Evolutionary conservation across 2,797 vertebrate species (phyloP).

Genomic region (Sylvilagus floridanus): DNA sequence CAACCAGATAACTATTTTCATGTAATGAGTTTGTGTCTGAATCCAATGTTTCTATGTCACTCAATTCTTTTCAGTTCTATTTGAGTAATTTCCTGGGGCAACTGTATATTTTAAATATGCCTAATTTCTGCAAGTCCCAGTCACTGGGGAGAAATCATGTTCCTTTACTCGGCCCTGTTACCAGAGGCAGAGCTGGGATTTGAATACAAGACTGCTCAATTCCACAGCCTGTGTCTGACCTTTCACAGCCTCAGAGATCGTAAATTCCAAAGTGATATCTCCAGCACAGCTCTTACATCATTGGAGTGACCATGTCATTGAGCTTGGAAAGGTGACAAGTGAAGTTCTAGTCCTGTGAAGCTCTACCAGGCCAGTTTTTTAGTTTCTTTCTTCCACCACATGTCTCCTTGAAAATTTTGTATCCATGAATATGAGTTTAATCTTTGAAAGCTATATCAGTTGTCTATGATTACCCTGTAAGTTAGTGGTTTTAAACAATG

Average conservation of each 20-base stretch:
- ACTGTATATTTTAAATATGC: neutral
- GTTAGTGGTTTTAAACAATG: neutral
- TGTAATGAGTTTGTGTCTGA: neutral
- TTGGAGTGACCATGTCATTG: neutral
- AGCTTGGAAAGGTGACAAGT: neutral
- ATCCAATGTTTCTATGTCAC: neutral
- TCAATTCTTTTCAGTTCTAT: constrained; percentile 39
- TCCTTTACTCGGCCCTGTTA: neutral
- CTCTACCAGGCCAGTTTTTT: neutral
- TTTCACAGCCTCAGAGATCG: neutral
- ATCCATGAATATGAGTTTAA: neutral
- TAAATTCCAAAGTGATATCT: constrained; percentile 12
- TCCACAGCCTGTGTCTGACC: neutral
- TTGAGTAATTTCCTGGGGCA: constrained; percentile 8
- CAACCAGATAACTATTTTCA: neutral
- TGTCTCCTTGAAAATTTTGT: constrained; percentile 5
- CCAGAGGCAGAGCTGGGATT: neutral
- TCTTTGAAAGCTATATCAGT: neutral
- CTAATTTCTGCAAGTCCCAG: neutral
- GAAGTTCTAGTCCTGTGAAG: neutral
- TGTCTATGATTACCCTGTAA: neutral
- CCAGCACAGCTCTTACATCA: neutral
- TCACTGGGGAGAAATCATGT: neutral
- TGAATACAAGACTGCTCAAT: neutral
- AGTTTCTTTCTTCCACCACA: neutral